phyloP scores from a whole-genome alignment of 2,888 invertebrate genomes.

The Bruchidius siliquastri region DNA sequence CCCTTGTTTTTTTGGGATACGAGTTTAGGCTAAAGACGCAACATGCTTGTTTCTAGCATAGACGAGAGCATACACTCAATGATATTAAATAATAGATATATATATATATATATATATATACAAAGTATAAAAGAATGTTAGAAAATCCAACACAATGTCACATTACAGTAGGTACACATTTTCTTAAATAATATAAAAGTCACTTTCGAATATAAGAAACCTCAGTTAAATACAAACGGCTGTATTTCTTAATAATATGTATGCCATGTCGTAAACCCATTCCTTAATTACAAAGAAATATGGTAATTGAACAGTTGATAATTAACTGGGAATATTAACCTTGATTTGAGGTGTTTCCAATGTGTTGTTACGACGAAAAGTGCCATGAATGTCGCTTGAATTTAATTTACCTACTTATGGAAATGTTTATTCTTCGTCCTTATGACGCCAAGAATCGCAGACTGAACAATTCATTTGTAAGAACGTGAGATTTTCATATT shows the following conservation, averaged over 20 bases:
- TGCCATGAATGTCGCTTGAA: neutral
- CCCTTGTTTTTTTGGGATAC: too few species aligned
- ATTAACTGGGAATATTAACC: neutral
- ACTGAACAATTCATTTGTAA: neutral
- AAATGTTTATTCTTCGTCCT: neutral
- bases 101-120: too few species aligned
- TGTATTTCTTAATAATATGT: neutral
- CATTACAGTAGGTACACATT: too few species aligned
- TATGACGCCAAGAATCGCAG: neutral
- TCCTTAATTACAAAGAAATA: neutral
- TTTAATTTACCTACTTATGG: neutral
- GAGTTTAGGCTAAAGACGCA: too few species aligned
- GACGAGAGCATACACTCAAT: too few species aligned
- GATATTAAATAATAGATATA: too few species aligned
- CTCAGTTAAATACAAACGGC: neutral
- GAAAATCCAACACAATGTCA: too few species aligned
- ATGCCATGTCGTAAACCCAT: neutral
- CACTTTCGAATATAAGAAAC: too few species aligned
- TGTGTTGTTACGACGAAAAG: neutral
- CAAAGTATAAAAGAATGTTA: too few species aligned
- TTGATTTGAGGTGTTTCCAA: neutral
- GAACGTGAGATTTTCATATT: neutral
- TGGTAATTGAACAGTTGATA: neutral
- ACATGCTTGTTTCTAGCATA: too few species aligned
- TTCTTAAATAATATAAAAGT: too few species aligned